Evolutionary conservation across 2,888 invertebrate species (phyloP).

Genomic region (Scaptomyza parva): DNA sequence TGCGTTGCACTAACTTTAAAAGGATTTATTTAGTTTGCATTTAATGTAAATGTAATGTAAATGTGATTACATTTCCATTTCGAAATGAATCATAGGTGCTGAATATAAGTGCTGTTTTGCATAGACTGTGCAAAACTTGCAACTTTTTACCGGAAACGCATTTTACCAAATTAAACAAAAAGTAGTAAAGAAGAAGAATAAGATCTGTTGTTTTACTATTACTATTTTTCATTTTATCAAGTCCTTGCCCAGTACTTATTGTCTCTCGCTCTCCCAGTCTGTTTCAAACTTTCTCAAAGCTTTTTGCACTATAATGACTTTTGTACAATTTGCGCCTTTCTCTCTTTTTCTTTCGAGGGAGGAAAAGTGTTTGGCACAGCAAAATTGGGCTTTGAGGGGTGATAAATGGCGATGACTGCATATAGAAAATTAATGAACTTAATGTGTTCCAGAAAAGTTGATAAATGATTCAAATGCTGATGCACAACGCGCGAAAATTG

Average conservation of each 20-base stretch:
- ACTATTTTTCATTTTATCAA: neutral
- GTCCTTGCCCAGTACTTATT: neutral
- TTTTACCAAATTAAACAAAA: constrained; percentile 32
- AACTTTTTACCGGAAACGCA: constrained; percentile 4
- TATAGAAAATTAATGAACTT: constrained; percentile 54
- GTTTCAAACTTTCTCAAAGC: constrained; percentile 15
- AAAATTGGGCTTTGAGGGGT: constrained; percentile 29
- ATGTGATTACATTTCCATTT: neutral
- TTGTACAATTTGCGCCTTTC: constrained; percentile 2
- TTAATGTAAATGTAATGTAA: constrained; percentile 46
- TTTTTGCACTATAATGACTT: constrained; percentile 48
- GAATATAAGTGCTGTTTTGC: neutral
- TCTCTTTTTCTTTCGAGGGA: constrained; percentile 4
- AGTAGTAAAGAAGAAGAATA: no score
- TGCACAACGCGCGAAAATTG: constrained; percentile 37
- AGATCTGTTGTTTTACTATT: no score
- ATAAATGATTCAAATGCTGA: constrained; percentile 26
- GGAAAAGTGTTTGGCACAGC: constrained; percentile 14
- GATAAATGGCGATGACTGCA: neutral
- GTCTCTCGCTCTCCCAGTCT: neutral
- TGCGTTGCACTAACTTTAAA: constrained; percentile 40
- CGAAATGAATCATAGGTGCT: neutral
- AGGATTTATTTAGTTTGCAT: constrained; percentile 56
- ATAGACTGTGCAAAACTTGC: neutral
- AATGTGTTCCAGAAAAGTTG: constrained; percentile 11